phyloP scores from a whole-genome alignment of 2,797 vertebrate species.

The Smutsia gigantea region DNA sequence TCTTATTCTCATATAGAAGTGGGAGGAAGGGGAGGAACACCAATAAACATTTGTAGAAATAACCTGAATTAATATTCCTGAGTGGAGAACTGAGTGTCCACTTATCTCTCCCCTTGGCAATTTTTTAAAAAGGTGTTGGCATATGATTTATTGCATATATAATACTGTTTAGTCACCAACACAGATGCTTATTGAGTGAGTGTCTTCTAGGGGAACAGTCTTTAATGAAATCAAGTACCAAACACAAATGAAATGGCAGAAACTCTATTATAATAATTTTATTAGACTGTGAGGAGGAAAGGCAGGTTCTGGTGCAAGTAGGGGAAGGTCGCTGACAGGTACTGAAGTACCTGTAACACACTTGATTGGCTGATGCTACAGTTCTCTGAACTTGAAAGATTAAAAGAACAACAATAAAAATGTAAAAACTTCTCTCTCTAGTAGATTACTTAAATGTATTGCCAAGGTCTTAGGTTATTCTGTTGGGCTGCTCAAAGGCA shows the following conservation, averaged over 20 bases:
- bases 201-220: slow-evolving; percentile 9
- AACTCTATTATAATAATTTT: slow-evolving; percentile 16
- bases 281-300: background rate
- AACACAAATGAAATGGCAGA: slow-evolving; percentile 45
- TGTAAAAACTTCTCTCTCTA: slow-evolving; percentile 23
- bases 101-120: background rate
- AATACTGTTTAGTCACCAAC: slow-evolving; percentile 3
- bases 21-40: background rate
- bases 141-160: slow-evolving; percentile 34
- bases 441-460: slow-evolving; percentile 35
- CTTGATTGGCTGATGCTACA: background rate
- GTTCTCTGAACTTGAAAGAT: slow-evolving; percentile 51
- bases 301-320: slow-evolving; percentile 9
- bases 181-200: background rate
- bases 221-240: slow-evolving; percentile 15
- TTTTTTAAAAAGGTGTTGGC: background rate
- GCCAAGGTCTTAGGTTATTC: background rate
- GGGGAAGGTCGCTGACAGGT: background rate
- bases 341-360: background rate
- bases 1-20: background rate
- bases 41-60: slow-evolving; percentile 27
- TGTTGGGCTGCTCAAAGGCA: background rate
- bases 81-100: background rate
- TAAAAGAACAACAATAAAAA: slow-evolving; percentile 36
- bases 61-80: slow-evolving; percentile 37